Evolutionary conservation across 2,888 invertebrate species (phyloP).

Genomic region (Cataglyphis livida): DNA sequence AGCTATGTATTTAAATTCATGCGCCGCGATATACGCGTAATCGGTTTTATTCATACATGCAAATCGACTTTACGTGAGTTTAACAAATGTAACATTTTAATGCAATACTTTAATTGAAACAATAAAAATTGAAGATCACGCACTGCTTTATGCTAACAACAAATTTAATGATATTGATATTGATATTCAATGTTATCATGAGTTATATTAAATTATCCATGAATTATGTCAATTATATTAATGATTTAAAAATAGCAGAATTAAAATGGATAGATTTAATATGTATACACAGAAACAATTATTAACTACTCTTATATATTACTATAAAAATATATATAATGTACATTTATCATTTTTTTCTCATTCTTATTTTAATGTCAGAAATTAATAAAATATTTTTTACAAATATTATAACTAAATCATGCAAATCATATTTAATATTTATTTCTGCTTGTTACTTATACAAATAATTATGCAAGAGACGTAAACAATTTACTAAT

Average conservation of each 20-base stretch:
- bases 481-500: slow-evolving; percentile 40
- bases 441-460: slow-evolving; percentile 30
- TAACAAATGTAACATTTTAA: slow-evolving; percentile 40
- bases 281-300: neutral
- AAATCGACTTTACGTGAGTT: slow-evolving; percentile 41
- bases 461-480: slow-evolving; percentile 34
- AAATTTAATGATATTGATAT: slow-evolving; percentile 1
- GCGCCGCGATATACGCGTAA: slow-evolving; percentile 28
- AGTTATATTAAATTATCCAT: slow-evolving; percentile 19
- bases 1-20: slow-evolving; percentile 35
- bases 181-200: neutral
- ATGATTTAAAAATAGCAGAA: neutral
- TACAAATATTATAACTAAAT: slow-evolving; percentile 12
- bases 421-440: slow-evolving; percentile 9
- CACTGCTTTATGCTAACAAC: neutral
- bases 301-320: neutral
- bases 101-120: slow-evolving; percentile 1
- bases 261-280: neutral
- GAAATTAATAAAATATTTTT: neutral
- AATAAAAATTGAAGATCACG: neutral
- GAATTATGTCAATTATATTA: slow-evolving; percentile 6
- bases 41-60: slow-evolving; percentile 44
- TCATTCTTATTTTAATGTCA: neutral
- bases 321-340: neutral
- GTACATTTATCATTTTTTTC: neutral